Percentiles rank a stretch among this genome's conserved stretches.
Conservation (phyloP, 2,888 invertebrate species). For the Phortica magna region DNA sequence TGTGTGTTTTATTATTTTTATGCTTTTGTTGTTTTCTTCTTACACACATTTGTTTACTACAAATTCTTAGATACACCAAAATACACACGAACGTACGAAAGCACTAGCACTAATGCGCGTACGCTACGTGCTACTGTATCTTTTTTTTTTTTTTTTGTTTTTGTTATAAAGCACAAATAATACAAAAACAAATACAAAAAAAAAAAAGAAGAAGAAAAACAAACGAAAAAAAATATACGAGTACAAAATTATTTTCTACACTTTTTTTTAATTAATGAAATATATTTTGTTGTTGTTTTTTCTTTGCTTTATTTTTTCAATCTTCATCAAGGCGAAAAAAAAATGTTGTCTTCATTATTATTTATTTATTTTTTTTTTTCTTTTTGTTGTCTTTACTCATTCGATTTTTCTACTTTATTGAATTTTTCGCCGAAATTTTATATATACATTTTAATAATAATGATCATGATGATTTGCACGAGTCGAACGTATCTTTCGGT, state of each 20-base stretch:
- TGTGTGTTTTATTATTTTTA: slow-evolving; percentile 4
- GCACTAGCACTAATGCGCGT: slow-evolving; percentile 5
- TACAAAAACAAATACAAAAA: slow-evolving; percentile 57
- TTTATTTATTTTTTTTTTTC: neutral
- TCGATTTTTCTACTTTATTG: neutral
- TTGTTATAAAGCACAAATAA: slow-evolving; percentile 53
- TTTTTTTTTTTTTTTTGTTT: too few relatives aligned
- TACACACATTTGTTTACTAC: slow-evolving; percentile 29
- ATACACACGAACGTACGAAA: neutral
- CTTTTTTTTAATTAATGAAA: slow-evolving; percentile 71
- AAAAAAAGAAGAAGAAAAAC: slow-evolving; percentile 39
- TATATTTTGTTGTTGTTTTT: slow-evolving; percentile 50
- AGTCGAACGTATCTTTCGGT: neutral
- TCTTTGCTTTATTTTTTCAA: neutral
- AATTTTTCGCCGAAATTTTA: neutral
- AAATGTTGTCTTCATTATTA: slow-evolving; percentile 26
- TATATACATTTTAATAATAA: neutral
- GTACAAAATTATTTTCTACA: slow-evolving; percentile 50
- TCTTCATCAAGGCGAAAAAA: neutral
- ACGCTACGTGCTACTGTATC: slow-evolving; percentile 42
- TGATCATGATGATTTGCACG: neutral
- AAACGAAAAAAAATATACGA: slow-evolving; percentile 2
- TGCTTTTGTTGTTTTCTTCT: slow-evolving; percentile 10
- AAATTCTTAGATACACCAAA: neutral
- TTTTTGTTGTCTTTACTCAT: neutral